A percentile compares a stretch with the other conserved stretches of the same genome.
Evolutionary conservation across 2,113 vertebrate species (phyloP).

Genomic region (Cercopithecus mona): DNA sequence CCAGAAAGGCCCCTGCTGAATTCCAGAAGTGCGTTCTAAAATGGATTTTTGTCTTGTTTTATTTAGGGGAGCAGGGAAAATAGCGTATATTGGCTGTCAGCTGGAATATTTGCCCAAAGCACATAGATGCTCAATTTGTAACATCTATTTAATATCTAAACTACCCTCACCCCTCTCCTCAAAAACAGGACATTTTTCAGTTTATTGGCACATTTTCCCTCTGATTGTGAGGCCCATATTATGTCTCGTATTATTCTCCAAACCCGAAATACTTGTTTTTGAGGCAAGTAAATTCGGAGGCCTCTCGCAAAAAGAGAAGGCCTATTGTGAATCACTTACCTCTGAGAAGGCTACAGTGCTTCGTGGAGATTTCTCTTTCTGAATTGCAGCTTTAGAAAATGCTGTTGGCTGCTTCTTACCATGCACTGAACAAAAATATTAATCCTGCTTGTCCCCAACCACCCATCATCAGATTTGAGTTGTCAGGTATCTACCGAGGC

Average conservation of each 20-base stretch:
- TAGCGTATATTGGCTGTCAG: accelerated
- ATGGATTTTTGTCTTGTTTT: background rate
- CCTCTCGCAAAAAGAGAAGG: background rate
- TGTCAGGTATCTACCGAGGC: background rate
- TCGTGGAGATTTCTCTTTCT: background rate
- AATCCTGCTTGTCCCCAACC: background rate
- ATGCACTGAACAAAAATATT: background rate
- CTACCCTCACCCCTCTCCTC: background rate
- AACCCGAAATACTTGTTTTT: background rate
- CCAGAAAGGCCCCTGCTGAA: background rate
- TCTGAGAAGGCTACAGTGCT: background rate
- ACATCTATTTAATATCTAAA: slow-evolving; percentile 13
- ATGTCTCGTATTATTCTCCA: slow-evolving; percentile 2
- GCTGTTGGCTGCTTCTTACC: slow-evolving; percentile 19
- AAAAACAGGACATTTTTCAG: slow-evolving; percentile 36
- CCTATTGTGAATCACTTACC: background rate
- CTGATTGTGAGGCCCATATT: background rate
- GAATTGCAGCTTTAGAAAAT: slow-evolving; percentile 2
- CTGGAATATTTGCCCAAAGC: background rate
- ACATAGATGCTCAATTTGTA: background rate
- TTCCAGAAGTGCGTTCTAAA: background rate
- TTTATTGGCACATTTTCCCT: background rate
- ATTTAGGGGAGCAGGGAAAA: background rate
- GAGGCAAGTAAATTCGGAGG: slow-evolving; percentile 46
- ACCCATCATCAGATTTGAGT: background rate